Conservation (phyloP, 1,140 invertebrate genomes). For the Ips typographus region DNA sequence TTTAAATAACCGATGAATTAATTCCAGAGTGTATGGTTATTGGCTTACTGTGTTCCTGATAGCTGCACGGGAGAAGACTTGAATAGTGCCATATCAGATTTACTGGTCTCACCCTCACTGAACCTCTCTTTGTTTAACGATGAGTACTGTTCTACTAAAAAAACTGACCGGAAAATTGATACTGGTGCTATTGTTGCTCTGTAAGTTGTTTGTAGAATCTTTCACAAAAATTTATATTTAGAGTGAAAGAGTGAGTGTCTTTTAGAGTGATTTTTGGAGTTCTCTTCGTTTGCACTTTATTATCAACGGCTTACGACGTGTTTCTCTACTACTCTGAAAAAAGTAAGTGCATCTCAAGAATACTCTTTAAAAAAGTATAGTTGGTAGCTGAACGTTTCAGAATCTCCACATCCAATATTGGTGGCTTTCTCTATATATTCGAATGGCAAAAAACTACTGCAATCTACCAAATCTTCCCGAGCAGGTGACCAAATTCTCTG, state of each 20-base stretch:
- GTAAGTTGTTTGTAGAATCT: constrained; percentile 8
- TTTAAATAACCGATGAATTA: background rate
- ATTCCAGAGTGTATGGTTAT: constrained; percentile 13
- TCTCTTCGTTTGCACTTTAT: constrained; percentile 7
- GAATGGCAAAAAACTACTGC: constrained; percentile 40
- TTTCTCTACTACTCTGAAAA: constrained; percentile 25
- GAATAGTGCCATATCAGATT: background rate
- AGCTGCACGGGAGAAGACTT: constrained; percentile 23
- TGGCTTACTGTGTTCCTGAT: constrained; percentile 29
- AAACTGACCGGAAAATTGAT: constrained; percentile 17
- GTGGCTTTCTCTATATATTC: constrained; percentile 38
- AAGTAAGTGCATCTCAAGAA: constrained; percentile 31
- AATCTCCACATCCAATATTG: constrained; percentile 22
- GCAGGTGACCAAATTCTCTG: constrained; percentile 42
- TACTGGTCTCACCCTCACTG: background rate
- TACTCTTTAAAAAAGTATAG: background rate
- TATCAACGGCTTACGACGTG: constrained; percentile 34
- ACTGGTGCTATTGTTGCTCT: constrained; percentile 19
- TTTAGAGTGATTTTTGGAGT: constrained; percentile 24
- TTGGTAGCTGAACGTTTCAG: constrained; percentile 6
- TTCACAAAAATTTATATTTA: background rate
- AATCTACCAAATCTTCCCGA: constrained; percentile 1
- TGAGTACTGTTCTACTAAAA: constrained; percentile 19
- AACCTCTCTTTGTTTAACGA: constrained; percentile 17
- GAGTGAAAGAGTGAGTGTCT: constrained; percentile 7